Percentiles rank a stretch among this genome's conserved stretches.
Evolutionary conservation across 1,140 invertebrate genomes (phyloP).

Genomic region (Grapholita molesta): DNA sequence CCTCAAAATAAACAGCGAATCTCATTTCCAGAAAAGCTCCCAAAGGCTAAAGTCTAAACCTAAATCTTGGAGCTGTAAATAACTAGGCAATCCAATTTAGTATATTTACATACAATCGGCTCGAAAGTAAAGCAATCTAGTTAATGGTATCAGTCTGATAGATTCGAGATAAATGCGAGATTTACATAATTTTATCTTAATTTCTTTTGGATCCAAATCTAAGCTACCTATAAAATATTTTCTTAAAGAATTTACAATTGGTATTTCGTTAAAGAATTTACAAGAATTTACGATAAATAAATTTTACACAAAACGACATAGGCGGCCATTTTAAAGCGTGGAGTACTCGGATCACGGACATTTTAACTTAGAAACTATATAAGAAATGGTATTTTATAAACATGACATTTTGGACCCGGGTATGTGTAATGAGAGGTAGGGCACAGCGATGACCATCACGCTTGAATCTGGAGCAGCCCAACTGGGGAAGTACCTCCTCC

Average conservation of each 20-base stretch:
- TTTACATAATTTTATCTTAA: neutral
- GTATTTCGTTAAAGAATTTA: too few species aligned
- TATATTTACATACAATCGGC: constrained; percentile 5
- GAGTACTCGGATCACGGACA: too few species aligned
- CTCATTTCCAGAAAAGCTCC: neutral
- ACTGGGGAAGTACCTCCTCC: too few species aligned
- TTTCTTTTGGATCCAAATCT: neutral
- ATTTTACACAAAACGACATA: neutral
- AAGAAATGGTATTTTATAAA: too few species aligned
- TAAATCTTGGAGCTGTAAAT: neutral
- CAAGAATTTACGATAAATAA: neutral
- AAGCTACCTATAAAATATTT: too few species aligned
- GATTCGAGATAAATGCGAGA: neutral
- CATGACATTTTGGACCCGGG: too few species aligned
- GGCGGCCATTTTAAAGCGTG: too few species aligned
- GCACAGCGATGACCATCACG: too few species aligned
- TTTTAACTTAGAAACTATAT: too few species aligned
- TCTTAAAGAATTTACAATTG: too few species aligned
- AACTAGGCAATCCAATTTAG: neutral
- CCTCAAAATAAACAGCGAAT: neutral
- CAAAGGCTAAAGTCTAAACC: neutral
- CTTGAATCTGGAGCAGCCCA: too few species aligned
- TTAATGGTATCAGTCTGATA: neutral
- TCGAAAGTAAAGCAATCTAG: neutral
- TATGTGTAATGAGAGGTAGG: too few species aligned